Conservation (phyloP, 2,797 vertebrate species). For the Helicolenus hilgendorfi region DNA sequence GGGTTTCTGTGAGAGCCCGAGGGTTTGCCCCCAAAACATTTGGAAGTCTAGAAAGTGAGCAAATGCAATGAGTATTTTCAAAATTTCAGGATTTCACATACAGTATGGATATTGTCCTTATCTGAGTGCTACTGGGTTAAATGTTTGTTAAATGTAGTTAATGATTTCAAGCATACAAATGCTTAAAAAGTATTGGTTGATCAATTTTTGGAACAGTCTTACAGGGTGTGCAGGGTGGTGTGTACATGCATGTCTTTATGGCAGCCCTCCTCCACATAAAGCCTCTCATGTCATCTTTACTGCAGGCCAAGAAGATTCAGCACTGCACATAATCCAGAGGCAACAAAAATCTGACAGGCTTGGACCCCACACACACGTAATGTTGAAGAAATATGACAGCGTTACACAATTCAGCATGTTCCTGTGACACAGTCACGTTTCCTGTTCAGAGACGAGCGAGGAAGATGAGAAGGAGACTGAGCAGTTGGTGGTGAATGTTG, state of each 20-base stretch:
- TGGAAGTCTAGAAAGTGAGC: background rate
- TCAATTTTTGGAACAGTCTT: conserved; percentile 22
- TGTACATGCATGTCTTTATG: conserved; percentile 21
- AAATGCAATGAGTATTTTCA: background rate
- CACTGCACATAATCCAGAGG: conserved; percentile 38
- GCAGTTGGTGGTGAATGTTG: background rate
- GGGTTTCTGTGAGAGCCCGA: background rate
- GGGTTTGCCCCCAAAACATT: background rate
- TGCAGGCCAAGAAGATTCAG: conserved; percentile 29
- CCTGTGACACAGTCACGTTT: conserved; percentile 8
- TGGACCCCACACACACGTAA: background rate
- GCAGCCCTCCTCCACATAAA: conserved; percentile 31
- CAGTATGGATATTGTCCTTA: background rate
- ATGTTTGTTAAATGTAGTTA: background rate
- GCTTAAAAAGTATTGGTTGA: background rate
- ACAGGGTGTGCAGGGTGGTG: conserved; percentile 4
- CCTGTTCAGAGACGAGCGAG: background rate
- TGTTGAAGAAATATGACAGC: conserved; percentile 44
- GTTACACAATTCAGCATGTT: conserved; percentile 39
- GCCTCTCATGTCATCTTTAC: conserved; percentile 51
- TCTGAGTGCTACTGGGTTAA: background rate
- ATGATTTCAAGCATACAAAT: conserved; percentile 1
- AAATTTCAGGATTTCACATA: background rate
- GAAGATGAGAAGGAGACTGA: background rate
- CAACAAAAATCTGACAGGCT: conserved; percentile 46